Evolutionary conservation across 2,888 invertebrate genomes (phyloP).

Genomic region (Dichetophora obliterata): DNA sequence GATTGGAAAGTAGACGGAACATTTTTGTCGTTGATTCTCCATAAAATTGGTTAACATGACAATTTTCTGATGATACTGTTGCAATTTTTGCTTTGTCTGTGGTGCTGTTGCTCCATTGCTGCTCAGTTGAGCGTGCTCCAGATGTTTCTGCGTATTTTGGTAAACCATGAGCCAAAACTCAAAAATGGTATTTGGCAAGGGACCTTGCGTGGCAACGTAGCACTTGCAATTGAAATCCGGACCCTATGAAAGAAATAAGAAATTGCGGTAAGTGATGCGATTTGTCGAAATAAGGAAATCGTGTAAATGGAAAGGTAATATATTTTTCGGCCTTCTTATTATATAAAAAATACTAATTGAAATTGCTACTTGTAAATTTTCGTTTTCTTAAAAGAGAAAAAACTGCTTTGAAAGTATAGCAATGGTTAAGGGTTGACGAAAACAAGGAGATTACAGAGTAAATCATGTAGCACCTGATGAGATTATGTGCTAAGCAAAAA

Average conservation of each 20-base stretch:
- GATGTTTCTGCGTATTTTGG: conserved; percentile 71
- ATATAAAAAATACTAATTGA: too few relatives aligned
- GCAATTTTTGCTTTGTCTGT: conserved; percentile 55
- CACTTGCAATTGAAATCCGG: conserved; percentile 88
- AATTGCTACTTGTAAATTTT: too few relatives aligned
- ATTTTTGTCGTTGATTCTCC: conserved; percentile 87
- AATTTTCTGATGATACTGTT: conserved; percentile 73
- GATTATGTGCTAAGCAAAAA: too few relatives aligned
- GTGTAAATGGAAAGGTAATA: too few relatives aligned
- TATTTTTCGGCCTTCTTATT: too few relatives aligned
- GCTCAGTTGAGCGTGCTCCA: conserved; percentile 57
- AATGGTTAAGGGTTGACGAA: too few relatives aligned
- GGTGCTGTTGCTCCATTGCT: conserved; percentile 56
- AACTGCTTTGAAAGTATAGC: too few relatives aligned
- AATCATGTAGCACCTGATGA: too few relatives aligned
- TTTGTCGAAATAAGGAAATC: too few relatives aligned
- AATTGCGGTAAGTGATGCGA: background rate
- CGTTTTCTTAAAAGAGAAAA: too few relatives aligned
- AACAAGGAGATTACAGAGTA: too few relatives aligned
- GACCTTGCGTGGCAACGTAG: conserved; percentile 94
- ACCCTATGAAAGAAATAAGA: conserved; percentile 74
- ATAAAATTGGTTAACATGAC: conserved; percentile 93
- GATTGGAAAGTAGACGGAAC: conserved; percentile 88
- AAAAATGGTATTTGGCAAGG: conserved; percentile 87
- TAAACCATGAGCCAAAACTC: conserved; percentile 93